Evolutionary conservation across 2,113 vertebrate genomes (phyloP), one percentile per base, ranked within the genome.

Genomic region (Dermatemys mawii): DNA sequence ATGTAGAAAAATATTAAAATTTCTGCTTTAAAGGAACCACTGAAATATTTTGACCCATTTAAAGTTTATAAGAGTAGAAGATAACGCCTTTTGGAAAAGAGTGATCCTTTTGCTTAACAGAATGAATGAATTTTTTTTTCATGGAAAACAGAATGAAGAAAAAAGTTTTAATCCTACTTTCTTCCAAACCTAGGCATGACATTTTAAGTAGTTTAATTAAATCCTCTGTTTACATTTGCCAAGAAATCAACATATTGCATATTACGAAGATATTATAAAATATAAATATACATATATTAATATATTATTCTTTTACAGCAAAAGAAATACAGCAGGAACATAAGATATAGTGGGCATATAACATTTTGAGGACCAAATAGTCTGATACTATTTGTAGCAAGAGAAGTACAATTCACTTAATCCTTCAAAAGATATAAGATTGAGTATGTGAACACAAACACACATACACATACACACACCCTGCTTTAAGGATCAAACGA

Each of bases 81-180:
- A 6, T 1, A 38, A 55, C 9, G 79, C 57, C 38, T 83, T 44
- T 44, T n/a, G 14, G 19, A 81, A 51, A 73, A 81, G n/a, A 60
- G 16, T n/a, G 24, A 48, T 76, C 70, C 35, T 22, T 2, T 46
- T 60, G 7, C 21, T 53, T 60, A 3, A 21, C 2, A n/a, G 17
- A 2, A 67, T 55, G 3, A 83, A 26, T 35, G 6, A 79, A 80
- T 4, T 49, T 60, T 17, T 60, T 17, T 54, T 79, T 26, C 17
- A 46, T 1, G 49, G 8, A 55, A 78, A 80, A 53, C 27, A 11
- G 84, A 93, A 48, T 3, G 76, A 38, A 6, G 41, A 78, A 57
- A 32, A 82, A 92, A 94, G 67, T 38, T 76, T n/a, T 75, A 89
- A 81, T 78, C 19, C 90, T 46, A 50, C 24, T 80, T 54, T 90